A percentile compares a stretch with the other conserved stretches of the same genome.
phyloP scores from a whole-genome alignment of 2,113 vertebrate species.

The Phasianus colchicus region DNA sequence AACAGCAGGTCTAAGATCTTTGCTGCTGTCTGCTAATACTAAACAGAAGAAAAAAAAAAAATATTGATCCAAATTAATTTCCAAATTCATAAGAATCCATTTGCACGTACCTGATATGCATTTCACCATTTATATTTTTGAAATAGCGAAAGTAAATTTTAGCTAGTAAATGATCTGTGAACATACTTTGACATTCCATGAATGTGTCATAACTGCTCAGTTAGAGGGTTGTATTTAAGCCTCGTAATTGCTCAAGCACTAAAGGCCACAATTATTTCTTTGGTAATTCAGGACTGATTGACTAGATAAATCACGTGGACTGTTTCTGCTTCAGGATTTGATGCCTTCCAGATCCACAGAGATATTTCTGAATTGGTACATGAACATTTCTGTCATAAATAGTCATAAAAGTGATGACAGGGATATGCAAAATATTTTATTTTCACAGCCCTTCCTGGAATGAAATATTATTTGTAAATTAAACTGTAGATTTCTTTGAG shows the following conservation, averaged over 20 bases:
- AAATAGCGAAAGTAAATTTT: background rate
- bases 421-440: background rate
- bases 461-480: slow-evolving; percentile 18
- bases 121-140: background rate
- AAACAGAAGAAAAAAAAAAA: background rate
- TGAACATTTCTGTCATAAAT: background rate
- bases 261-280: slow-evolving; percentile 20
- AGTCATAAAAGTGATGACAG: background rate
- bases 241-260: background rate
- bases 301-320: background rate
- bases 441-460: background rate
- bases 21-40: background rate
- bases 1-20: background rate
- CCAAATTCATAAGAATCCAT: background rate
- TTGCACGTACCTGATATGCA: background rate
- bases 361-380: background rate
- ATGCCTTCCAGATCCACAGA: background rate
- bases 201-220: background rate
- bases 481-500: background rate
- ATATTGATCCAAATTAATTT: background rate
- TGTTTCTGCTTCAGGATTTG: background rate
- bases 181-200: background rate
- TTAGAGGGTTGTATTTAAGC: background rate
- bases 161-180: background rate
- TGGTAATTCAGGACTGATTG: background rate